Evolutionary conservation across 2,888 invertebrate species (phyloP), one percentile per base, ranked within the genome.

Genomic region (Aspidiotus rigidus): DNA sequence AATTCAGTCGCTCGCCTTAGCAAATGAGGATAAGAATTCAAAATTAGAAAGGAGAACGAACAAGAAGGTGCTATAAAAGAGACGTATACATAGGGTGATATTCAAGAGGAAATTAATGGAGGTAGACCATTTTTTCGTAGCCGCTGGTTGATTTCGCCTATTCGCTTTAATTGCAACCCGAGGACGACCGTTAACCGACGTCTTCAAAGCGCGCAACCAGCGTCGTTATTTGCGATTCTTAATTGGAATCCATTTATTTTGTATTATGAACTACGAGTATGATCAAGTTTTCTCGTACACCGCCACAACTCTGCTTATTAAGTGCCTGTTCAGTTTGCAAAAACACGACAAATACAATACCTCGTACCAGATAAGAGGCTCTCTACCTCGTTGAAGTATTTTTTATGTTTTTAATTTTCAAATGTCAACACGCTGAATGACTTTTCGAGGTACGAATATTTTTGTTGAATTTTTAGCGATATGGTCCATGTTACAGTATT

Each of bases 201-300:
- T 49, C 39, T 59, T 16, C 9, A 59, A 17, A 59, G 13, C 13
- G 56, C 13, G 9, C 3, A 28, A 59, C 59, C 10, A 59, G 28
- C 59, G 17, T 28, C 59, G 44, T 67, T 67, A 57, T 67, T 67
- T 67, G 67, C 57, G 59, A 49, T 60, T 67, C 67, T 67, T 67
- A 67, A 67, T 60, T 67, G 67, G 67, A 67, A 67, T 67, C 59
- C 67, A 67, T 67, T 67, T 67, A 67, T 60, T 3, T 28, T 28
- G 28, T 28, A 28, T 28, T 28, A 67, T 67, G 67, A 67, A 60
- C 42, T 60, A 67, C 60, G 59, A 67, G 28, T 67, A 67, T 67
- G 57, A 67, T 60, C 59, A 60, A 59, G 67, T 67, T 67, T 67
- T 67, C 49, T 59, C 28, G 28, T 28, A 28, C 28, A 5, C 28